These are phyloP conservation scores for Tachystola acroxantha DNA, from an alignment of 2,888 invertebrate genomes.

Conservation along the genomic window DNA sequence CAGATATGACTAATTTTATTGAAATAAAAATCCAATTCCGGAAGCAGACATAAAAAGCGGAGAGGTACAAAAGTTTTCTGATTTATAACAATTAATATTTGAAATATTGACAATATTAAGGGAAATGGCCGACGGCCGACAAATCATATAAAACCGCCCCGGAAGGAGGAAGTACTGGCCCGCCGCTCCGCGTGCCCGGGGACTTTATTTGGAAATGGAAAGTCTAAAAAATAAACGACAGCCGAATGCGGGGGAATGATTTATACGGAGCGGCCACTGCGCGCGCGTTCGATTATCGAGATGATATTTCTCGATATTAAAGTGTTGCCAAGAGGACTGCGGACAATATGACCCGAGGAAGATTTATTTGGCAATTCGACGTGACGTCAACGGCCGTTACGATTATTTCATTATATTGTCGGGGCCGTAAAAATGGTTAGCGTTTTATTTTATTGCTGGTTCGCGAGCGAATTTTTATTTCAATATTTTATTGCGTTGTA, in stretches of 20 bases:
- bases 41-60: slow-evolving; percentile 52
- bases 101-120: slow-evolving; percentile 78
- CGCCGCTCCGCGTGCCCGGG: slow-evolving; percentile 70
- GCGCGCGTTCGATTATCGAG: slow-evolving; percentile 67
- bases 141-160: slow-evolving; percentile 76
- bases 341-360: slow-evolving; percentile 77
- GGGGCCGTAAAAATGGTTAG: slow-evolving; percentile 76
- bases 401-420: slow-evolving; percentile 77
- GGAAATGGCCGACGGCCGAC: slow-evolving; percentile 74
- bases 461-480: slow-evolving; percentile 66
- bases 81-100: slow-evolving; percentile 78
- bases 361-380: slow-evolving; percentile 74
- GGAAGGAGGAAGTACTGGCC: slow-evolving; percentile 75
- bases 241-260: slow-evolving; percentile 63
- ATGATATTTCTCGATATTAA: slow-evolving; percentile 78
- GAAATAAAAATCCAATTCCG: slow-evolving; percentile 63
- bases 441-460: slow-evolving; percentile 73
- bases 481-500: slow-evolving; percentile 74
- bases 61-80: slow-evolving; percentile 58
- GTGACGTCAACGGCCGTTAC: slow-evolving; percentile 72
- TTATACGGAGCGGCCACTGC: slow-evolving; percentile 66
- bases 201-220: slow-evolving; percentile 78
- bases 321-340: slow-evolving; percentile 74
- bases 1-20: slow-evolving; percentile 45
- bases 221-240: slow-evolving; percentile 77